Evolutionary conservation across 2,888 invertebrate species (phyloP), one percentile per base, ranked within the genome.

Genomic region (Macrophya alboannulata): DNA sequence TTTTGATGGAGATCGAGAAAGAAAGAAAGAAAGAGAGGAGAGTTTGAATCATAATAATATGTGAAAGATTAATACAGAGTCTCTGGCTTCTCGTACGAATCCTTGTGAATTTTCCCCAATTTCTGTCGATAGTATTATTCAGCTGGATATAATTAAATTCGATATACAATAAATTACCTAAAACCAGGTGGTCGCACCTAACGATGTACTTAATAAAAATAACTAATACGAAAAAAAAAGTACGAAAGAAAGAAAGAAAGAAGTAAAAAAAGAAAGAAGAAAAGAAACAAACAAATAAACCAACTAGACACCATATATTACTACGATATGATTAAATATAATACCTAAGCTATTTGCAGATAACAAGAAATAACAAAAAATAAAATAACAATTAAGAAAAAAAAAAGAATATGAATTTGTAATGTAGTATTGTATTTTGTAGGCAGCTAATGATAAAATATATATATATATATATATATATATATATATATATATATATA

Each of bases 381-480:
- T 84, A 59, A 85, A 86, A 85, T 81, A 85, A 79, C 74, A 85
- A 84, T 84, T 85, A 85, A 87, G 25, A 86, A 84, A 72, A 84
- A 86, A 85, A 81, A 84, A 74, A 72, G 65, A 82, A 84, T 59
- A 89, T 89, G 89, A 88, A 90, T 91, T 91, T 91, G 89, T 90
- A 90, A 90, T 90, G 90, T 91, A 91, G 87, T 89, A 89, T 90
- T 90, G 90, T 89, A 90, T 91, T 91, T 91, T 90, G 89, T 91
- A 91, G 91, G 90, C 91, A 90, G 91, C 91, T 91, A 89, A 89
- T 88, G 74, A 59, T 84, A 86, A 45, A 84, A 62, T 88, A 79
- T 88, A 87, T 86, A 86, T 55, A 76, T 84, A n/a, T 76, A 82
- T 83, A 86, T 88, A 87, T 88, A 87, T 88, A 88, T 88, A 86